phyloP scores from a whole-genome alignment of 1,140 invertebrate species.

The Ooceraea biroi region DNA sequence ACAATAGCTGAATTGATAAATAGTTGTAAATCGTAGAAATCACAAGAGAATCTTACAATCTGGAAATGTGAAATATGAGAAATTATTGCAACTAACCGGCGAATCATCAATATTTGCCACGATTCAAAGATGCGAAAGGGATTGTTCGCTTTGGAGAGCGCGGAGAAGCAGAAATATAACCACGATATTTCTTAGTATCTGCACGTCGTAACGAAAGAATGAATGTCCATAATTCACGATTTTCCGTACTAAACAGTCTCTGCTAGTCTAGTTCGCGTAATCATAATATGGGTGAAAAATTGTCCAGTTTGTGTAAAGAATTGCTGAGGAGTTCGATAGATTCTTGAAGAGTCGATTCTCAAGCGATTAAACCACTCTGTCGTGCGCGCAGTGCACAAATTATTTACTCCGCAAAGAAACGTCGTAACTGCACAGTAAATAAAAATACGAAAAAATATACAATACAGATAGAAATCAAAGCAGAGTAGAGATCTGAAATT shows the following conservation, averaged over 20 bases:
- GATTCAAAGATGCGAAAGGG: conserved; percentile 25
- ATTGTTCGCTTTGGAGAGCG: not conserved
- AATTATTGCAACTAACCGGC: conserved; percentile 5
- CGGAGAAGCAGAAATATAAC: conserved; percentile 30
- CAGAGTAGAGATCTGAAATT: not conserved
- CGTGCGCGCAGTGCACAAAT: conserved; percentile 16
- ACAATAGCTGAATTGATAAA: not conserved
- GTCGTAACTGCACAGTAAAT: not conserved
- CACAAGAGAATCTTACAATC: not conserved
- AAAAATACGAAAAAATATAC: not conserved
- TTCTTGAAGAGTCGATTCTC: not conserved
- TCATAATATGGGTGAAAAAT: conserved; percentile 29
- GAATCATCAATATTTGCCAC: not conserved
- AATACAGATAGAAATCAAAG: not conserved
- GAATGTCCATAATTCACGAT: conserved; percentile 28
- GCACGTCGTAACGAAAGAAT: conserved; percentile 26
- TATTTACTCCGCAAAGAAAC: not conserved
- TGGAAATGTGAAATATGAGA: not conserved
- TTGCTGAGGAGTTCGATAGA: not conserved
- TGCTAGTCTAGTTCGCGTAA: conserved; percentile 22
- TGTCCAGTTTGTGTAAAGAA: conserved; percentile 12
- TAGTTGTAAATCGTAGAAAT: not conserved
- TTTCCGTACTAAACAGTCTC: not conserved
- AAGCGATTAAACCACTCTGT: conserved; percentile 20
- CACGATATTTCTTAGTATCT: conserved; percentile 16